Evolutionary conservation across 2,888 invertebrate genomes (phyloP).

Genomic region (Perithous albicinctus): DNA sequence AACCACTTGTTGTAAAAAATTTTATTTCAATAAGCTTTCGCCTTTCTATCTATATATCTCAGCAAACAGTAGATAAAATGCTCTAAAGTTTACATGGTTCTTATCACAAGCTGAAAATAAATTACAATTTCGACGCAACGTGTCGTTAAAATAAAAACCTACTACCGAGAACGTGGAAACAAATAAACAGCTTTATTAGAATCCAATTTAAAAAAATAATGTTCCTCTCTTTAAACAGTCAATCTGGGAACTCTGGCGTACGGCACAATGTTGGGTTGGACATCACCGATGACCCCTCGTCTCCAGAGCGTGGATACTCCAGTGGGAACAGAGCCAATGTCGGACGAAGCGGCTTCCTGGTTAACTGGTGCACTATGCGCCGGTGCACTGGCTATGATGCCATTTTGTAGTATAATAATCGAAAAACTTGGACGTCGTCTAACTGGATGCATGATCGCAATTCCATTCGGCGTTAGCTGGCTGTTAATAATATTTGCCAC

Average conservation of each 20-base stretch:
- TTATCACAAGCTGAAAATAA: not conserved
- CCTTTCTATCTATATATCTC: not conserved
- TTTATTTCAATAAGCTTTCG: not conserved
- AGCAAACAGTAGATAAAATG: not conserved
- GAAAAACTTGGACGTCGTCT: conserved; percentile 86
- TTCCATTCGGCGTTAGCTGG: conserved; percentile 88
- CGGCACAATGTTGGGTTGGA: conserved; percentile 86
- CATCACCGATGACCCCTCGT: conserved; percentile 86
- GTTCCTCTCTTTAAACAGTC: conserved; percentile 71
- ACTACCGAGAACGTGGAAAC: conserved; percentile 12
- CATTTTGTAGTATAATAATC: conserved; percentile 85
- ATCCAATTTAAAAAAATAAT: not conserved
- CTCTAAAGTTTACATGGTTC: not conserved
- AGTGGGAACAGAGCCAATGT: conserved; percentile 85
- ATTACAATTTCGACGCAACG: not conserved
- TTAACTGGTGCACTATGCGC: conserved; percentile 86
- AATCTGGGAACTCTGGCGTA: conserved; percentile 83
- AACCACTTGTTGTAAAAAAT: too few species aligned
- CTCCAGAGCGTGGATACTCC: conserved; percentile 84
- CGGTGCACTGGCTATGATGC: conserved; percentile 86
- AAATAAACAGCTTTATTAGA: not conserved
- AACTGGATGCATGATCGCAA: conserved; percentile 85
- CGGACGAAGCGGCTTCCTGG: conserved; percentile 85
- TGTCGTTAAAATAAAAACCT: too few species aligned
- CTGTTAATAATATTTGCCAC: conserved; percentile 85